Evolutionary conservation across 2,113 vertebrate genomes (phyloP).

Genomic region (Butastur rufipennis): DNA sequence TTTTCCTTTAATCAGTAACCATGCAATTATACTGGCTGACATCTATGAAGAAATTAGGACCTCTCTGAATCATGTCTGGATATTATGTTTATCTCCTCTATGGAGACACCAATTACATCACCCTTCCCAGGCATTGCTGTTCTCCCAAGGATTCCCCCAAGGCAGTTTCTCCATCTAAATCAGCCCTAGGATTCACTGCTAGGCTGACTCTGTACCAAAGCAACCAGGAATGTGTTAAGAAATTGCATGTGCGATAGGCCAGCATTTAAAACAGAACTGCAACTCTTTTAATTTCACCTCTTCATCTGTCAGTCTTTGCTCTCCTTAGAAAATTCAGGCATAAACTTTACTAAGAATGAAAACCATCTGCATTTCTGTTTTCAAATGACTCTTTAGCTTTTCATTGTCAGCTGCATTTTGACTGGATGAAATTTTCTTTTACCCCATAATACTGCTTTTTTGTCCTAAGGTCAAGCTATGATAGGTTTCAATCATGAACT

Average conservation of each 20-base stretch:
- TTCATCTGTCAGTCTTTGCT: neutral
- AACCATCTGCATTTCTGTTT: neutral
- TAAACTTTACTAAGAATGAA: neutral
- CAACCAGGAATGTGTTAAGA: neutral
- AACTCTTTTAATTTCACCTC: neutral
- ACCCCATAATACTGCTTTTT: neutral
- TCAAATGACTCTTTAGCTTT: neutral
- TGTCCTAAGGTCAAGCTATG: neutral
- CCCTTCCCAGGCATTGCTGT: no score
- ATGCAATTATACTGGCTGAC: neutral
- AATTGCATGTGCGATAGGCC: neutral
- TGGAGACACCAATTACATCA: neutral
- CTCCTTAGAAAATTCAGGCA: neutral
- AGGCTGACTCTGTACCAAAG: neutral
- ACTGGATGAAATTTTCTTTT: neutral
- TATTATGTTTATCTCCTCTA: neutral
- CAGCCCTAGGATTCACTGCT: neutral
- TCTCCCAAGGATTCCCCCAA: neutral
- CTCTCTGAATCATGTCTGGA: neutral
- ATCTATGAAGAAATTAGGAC: neutral
- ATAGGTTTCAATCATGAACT: neutral
- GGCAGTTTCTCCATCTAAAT: neutral
- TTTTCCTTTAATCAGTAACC: neutral
- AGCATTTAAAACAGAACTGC: neutral
- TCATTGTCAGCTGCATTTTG: neutral